Percentiles rank a stretch among this genome's conserved stretches.
phyloP scores from a whole-genome alignment of 2,113 vertebrate genomes.

The Urocynchramus pylzowi region DNA sequence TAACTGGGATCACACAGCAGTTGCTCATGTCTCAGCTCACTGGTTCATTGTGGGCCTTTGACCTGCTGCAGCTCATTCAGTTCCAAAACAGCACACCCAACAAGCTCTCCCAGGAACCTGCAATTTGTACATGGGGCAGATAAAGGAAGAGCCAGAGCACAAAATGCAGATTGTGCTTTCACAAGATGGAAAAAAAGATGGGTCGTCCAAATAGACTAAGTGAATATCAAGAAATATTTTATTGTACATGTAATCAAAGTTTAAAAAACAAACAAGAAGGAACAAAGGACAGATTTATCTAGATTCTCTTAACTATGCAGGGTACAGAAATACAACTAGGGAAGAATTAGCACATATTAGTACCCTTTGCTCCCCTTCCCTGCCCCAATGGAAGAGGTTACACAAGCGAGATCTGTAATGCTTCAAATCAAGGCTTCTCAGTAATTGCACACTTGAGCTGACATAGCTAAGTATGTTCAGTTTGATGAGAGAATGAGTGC shows the following conservation, averaged over 20 bases:
- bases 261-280: constrained; percentile 58
- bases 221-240: constrained; percentile 75
- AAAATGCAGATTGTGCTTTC: neutral
- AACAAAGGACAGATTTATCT: constrained; percentile 42
- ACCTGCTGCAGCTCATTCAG: neutral
- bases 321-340: constrained; percentile 58
- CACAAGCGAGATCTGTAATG: constrained; percentile 26
- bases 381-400: constrained; percentile 25
- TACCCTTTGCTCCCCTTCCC: constrained; percentile 48
- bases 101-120: neutral
- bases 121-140: neutral
- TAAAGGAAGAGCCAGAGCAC: neutral
- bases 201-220: neutral
- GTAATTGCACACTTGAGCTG: constrained; percentile 39
- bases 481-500: constrained; percentile 10
- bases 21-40: neutral
- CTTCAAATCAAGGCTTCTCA: constrained; percentile 36
- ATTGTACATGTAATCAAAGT: constrained; percentile 71
- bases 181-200: neutral
- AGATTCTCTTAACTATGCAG: constrained; percentile 35
- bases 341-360: constrained; percentile 38
- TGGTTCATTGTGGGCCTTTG: neutral
- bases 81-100: neutral
- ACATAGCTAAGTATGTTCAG: constrained; percentile 17
- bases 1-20: neutral